These are phyloP conservation scores for Dolichallabes microphthalmus DNA, from an alignment of 2,113 vertebrate species.

Conservation along the genomic window DNA sequence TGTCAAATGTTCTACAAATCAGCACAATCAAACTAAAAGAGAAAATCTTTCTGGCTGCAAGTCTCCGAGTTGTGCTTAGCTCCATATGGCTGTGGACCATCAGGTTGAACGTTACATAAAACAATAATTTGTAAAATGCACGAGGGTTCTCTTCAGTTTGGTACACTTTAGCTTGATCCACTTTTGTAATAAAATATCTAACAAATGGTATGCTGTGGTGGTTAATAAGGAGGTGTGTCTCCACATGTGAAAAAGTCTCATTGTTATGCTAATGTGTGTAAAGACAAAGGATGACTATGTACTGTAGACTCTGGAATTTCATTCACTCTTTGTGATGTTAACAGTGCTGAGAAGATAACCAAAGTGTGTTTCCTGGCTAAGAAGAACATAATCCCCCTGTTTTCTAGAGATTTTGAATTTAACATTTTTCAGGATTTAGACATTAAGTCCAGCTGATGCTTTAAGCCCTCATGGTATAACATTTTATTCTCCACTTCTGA, in stretches of 20 bases:
- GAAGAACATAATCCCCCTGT: background rate
- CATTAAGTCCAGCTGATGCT: background rate
- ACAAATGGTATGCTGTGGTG: background rate
- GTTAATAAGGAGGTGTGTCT: background rate
- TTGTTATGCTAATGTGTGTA: background rate
- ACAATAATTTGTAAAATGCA: background rate
- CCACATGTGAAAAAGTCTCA: background rate
- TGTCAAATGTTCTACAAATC: background rate
- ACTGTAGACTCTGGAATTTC: background rate
- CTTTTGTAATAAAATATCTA: background rate
- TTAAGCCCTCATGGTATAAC: background rate
- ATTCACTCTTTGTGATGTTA: slow-evolving; percentile 24
- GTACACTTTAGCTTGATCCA: background rate
- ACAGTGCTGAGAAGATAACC: background rate
- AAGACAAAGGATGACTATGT: slow-evolving; percentile 7
- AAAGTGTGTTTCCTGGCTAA: background rate
- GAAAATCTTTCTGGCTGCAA: background rate
- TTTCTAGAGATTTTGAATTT: background rate
- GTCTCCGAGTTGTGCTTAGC: background rate
- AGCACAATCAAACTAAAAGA: background rate
- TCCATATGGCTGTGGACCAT: background rate
- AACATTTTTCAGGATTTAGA: background rate
- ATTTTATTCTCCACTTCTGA: background rate
- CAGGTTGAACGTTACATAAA: background rate
- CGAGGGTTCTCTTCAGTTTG: background rate